phyloP scores from a whole-genome alignment of 2,113 vertebrate species.

The Grammomys dolichurus region DNA sequence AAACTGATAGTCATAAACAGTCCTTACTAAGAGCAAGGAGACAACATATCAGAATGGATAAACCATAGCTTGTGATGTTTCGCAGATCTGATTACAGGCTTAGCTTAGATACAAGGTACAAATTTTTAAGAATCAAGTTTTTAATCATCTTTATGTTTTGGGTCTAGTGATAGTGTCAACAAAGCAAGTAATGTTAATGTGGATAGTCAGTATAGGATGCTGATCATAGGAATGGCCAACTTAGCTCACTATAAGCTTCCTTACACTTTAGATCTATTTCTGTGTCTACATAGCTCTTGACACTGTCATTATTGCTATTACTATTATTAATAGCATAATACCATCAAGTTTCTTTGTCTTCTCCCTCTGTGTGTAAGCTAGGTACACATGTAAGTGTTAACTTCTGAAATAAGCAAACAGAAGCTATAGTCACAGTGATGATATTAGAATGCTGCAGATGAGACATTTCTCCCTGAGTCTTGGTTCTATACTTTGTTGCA shows the following conservation, averaged over 20 bases:
- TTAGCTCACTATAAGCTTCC: neutral
- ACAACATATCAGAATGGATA: neutral
- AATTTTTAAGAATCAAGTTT: neutral
- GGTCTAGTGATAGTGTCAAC: neutral
- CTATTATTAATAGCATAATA: neutral
- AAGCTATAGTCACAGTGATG: neutral
- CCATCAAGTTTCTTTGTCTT: neutral
- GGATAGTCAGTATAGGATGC: neutral
- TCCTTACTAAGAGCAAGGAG: neutral
- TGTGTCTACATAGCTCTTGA: too few species aligned
- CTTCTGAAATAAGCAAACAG: neutral
- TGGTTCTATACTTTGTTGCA: conserved; percentile 71
- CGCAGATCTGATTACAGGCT: neutral
- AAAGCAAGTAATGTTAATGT: neutral
- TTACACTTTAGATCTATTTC: neutral
- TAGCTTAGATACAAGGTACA: neutral
- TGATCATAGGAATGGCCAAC: neutral
- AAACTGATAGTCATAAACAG: neutral
- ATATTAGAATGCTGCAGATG: conserved; percentile 31
- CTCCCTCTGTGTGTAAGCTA: neutral
- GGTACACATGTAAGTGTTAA: neutral
- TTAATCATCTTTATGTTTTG: neutral
- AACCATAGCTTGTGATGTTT: neutral
- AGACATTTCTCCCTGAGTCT: conserved; percentile 45
- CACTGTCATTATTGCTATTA: neutral